phyloP scores from a whole-genome alignment of 2,113 vertebrate species.

The Apteryx owenii region DNA sequence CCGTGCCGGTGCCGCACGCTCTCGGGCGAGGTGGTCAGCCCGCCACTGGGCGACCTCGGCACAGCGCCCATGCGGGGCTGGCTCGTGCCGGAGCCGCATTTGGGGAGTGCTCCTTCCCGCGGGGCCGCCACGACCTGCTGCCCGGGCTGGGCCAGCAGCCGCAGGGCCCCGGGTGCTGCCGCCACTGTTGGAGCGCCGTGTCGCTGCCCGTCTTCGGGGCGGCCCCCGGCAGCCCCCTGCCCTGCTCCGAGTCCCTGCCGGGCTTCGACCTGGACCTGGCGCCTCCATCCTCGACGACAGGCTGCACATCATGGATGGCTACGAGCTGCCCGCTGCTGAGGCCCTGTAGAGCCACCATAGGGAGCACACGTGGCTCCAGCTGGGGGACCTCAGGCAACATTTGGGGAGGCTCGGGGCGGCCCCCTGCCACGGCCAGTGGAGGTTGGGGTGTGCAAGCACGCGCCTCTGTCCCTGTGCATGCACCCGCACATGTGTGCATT shows the following conservation, averaged over 20 bases:
- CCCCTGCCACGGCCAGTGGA: neutral
- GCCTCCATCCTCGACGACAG: conserved; percentile 85
- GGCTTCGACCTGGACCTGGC: conserved; percentile 82
- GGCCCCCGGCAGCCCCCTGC: conserved; percentile 62
- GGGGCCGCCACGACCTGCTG: conserved; percentile 82
- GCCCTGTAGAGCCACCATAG: neutral
- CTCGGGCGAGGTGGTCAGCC: conserved; percentile 87
- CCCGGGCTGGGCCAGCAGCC: conserved; percentile 56
- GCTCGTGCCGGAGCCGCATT: conserved; percentile 83
- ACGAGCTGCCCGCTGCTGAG: conserved; percentile 52
- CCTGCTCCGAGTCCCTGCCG: conserved; percentile 75
- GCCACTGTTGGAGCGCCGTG: conserved; percentile 76
- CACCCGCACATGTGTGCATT: too few relatives aligned
- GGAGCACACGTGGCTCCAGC: neutral
- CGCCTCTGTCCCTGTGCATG: neutral
- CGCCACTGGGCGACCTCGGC: conserved; percentile 82
- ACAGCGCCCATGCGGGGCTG: conserved; percentile 84
- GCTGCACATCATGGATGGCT: conserved; percentile 85
- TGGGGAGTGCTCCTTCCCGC: conserved; percentile 83
- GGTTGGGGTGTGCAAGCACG: too few relatives aligned
- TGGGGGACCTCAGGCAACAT: too few relatives aligned
- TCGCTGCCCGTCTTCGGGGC: conserved; percentile 80
- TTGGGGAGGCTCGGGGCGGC: too few relatives aligned
- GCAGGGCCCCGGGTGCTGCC: neutral
- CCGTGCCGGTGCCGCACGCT: conserved; percentile 80